Evolutionary conservation across 2,797 vertebrate species (phyloP).

Genomic region (Danio kyathit): DNA sequence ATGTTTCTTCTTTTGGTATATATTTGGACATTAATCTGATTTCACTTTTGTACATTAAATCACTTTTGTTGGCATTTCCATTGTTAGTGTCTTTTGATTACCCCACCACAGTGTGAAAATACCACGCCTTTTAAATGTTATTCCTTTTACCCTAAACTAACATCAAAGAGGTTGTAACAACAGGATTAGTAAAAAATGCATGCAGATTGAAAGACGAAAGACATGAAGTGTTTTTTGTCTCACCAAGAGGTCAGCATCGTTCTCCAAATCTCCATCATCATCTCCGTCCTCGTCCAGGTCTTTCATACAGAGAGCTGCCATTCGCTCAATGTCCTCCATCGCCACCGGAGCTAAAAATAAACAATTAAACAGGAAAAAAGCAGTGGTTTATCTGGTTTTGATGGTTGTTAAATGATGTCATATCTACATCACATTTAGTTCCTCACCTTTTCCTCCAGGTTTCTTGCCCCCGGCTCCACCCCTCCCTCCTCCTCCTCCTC

Average conservation of each 20-base stretch:
- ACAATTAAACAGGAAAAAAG: not conserved
- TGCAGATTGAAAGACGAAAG: too few species aligned
- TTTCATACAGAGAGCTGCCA: constrained; percentile 92
- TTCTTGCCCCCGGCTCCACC: constrained; percentile 63
- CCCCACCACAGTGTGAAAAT: too few species aligned
- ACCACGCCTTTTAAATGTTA: too few species aligned
- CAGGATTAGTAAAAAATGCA: too few species aligned
- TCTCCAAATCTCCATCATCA: constrained; percentile 82
- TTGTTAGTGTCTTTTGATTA: too few species aligned
- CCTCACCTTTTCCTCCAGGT: constrained; percentile 79
- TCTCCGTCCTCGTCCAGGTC: constrained; percentile 85
- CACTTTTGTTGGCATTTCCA: too few species aligned
- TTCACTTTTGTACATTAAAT: too few species aligned
- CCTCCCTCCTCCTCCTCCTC: constrained; percentile 72
- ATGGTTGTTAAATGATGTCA: not conserved
- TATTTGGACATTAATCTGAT: too few species aligned
- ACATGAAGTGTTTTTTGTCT: not conserved
- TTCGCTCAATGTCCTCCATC: constrained; percentile 90
- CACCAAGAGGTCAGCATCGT: constrained; percentile 90
- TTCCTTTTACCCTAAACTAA: too few species aligned
- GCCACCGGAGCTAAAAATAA: constrained; percentile 79
- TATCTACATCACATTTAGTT: not conserved
- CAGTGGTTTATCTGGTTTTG: not conserved
- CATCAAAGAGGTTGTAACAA: too few species aligned
- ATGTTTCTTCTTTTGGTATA: too few species aligned